A percentile compares a stretch with the other conserved stretches of the same genome.
These are phyloP conservation scores for Homalodisca vitripennis DNA, from an alignment of 1,140 invertebrate genomes.

Conservation along the genomic window DNA sequence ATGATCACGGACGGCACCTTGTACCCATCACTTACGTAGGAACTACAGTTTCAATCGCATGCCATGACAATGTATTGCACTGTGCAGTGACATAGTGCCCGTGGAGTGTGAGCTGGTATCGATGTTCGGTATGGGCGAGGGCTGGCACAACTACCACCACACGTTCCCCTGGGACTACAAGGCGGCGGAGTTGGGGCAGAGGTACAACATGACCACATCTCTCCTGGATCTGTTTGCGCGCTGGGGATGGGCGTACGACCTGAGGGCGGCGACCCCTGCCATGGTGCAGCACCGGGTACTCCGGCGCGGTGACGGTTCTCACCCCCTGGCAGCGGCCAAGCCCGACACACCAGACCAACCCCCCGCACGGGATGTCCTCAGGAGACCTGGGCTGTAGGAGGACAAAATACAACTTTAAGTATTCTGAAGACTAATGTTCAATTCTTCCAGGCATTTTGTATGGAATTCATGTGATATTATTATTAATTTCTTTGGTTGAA, in stretches of 20 bases:
- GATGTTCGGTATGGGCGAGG: slow-evolving; percentile 58
- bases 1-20: no score
- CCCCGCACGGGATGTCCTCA: neutral
- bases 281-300: slow-evolving; percentile 46
- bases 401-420: no score
- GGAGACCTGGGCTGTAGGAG: neutral
- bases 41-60: no score
- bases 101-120: slow-evolving; percentile 61
- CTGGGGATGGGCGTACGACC: slow-evolving; percentile 64
- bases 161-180: slow-evolving; percentile 73
- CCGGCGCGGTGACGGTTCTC: slow-evolving; percentile 58
- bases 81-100: slow-evolving; percentile 62
- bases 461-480: no score
- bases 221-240: slow-evolving; percentile 53
- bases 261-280: slow-evolving; percentile 51
- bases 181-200: slow-evolving; percentile 62
- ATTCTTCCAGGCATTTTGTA: no score
- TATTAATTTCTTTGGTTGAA: no score
- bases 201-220: slow-evolving; percentile 51
- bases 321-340: slow-evolving; percentile 4
- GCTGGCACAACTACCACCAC: slow-evolving; percentile 83
- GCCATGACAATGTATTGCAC: neutral
- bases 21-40: no score
- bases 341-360: neutral
- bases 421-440: no score